phyloP scores from a whole-genome alignment of 1,140 invertebrate species.

The Lethrus apterus region DNA sequence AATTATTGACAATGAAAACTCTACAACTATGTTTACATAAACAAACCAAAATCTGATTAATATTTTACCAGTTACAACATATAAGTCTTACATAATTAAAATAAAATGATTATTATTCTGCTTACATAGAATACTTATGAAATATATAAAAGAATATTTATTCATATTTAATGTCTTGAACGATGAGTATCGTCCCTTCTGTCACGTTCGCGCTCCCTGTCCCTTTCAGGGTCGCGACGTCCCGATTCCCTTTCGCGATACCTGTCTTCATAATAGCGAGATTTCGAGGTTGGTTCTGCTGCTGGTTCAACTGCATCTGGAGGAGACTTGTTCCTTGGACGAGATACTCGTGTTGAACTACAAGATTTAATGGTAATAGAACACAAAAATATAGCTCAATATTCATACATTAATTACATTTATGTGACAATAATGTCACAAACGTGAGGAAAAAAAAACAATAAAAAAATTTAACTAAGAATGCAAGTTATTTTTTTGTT shows the following conservation, averaged over 20 bases:
- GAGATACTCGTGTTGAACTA: slow-evolving; percentile 41
- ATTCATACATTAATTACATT: slow-evolving; percentile 16
- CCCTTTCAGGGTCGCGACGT: slow-evolving; percentile 55
- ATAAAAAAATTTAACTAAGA: too few species aligned
- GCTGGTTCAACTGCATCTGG: slow-evolving; percentile 48
- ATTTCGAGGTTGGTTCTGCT: slow-evolving; percentile 49
- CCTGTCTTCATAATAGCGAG: slow-evolving; percentile 73
- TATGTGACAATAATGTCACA: slow-evolving; percentile 10
- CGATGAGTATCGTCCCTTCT: slow-evolving; percentile 64
- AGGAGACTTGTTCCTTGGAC: slow-evolving; percentile 49
- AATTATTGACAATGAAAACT: too few species aligned
- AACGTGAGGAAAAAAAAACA: too few species aligned
- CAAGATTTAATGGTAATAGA: slow-evolving; percentile 11
- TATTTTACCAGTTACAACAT: slow-evolving; percentile 4
- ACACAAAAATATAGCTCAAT: background rate
- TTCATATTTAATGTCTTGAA: slow-evolving; percentile 53
- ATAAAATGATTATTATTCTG: slow-evolving; percentile 4
- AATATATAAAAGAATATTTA: slow-evolving; percentile 3
- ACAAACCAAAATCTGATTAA: too few species aligned
- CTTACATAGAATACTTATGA: slow-evolving; percentile 5
- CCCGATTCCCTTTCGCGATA: slow-evolving; percentile 56
- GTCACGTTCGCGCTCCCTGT: slow-evolving; percentile 58
- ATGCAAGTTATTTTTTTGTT: too few species aligned
- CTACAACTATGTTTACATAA: background rate
- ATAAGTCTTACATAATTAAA: background rate